phyloP scores from a whole-genome alignment of 2,113 vertebrate species.

The Raja brachyura region DNA sequence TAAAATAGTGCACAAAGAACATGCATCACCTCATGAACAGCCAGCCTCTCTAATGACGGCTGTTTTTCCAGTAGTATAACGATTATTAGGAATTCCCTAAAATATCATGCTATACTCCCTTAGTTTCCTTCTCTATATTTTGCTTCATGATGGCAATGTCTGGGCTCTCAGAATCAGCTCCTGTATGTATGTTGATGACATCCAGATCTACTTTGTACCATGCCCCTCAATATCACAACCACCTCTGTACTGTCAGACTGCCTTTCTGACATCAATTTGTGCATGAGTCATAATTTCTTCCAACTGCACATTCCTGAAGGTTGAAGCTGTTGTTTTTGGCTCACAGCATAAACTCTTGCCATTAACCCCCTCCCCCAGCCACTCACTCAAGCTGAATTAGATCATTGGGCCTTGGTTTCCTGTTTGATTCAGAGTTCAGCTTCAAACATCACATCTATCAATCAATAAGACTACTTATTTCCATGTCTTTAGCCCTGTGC shows the following conservation, averaged over 20 bases:
- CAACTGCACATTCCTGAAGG: not conserved
- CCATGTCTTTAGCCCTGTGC: not conserved
- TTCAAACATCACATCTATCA: not conserved
- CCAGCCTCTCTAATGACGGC: not conserved
- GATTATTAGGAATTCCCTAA: not conserved
- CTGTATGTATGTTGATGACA: not conserved
- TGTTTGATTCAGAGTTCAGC: not conserved
- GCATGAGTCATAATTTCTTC: not conserved
- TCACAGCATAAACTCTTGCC: not conserved
- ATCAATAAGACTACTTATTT: not conserved
- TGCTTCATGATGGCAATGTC: not conserved
- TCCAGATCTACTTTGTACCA: too few species aligned
- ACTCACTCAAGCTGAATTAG: conserved; percentile 22
- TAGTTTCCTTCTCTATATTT: not conserved
- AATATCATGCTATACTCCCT: too few species aligned
- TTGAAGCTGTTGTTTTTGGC: not conserved
- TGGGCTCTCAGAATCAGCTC: not conserved
- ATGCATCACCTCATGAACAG: not conserved
- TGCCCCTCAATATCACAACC: not conserved
- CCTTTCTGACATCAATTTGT: conserved; percentile 3
- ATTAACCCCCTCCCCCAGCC: not conserved
- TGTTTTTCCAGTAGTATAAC: not conserved
- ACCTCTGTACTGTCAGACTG: not conserved
- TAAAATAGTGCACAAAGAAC: not conserved
- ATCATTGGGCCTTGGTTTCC: not conserved